Percentiles rank a stretch among this genome's conserved stretches.
Evolutionary conservation across 2,888 invertebrate genomes (phyloP).

Genomic region (Drosophila colorata): DNA sequence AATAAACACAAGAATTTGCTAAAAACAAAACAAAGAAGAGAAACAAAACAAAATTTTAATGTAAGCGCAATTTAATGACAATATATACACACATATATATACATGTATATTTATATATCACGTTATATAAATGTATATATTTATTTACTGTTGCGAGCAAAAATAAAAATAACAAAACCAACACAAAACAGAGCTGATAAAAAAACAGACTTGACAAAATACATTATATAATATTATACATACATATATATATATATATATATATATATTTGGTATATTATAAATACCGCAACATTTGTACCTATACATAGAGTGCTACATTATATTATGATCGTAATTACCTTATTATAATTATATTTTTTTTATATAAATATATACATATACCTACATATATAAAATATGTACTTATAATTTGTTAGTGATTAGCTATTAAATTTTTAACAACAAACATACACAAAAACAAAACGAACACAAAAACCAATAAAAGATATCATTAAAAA

Average conservation of each 20-base stretch:
- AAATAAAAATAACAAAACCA: background rate
- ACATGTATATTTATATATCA: slow-evolving; percentile 11
- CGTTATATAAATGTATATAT: slow-evolving; percentile 16
- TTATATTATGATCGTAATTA: slow-evolving; percentile 26
- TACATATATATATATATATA: slow-evolving; percentile 26
- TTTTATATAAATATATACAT: slow-evolving; percentile 3
- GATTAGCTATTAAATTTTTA: slow-evolving; percentile 40
- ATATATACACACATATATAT: slow-evolving; percentile 40
- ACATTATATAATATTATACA: slow-evolving; percentile 41
- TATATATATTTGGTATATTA: slow-evolving; percentile 33
- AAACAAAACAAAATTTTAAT: slow-evolving; percentile 19
- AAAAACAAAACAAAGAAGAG: slow-evolving; percentile 4
- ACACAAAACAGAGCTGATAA: slow-evolving; percentile 44
- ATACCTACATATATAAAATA: slow-evolving; percentile 2
- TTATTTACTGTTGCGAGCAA: slow-evolving; percentile 41
- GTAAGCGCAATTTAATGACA: slow-evolving; percentile 57
- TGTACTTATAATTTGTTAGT: slow-evolving; percentile 49
- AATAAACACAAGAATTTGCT: slow-evolving; percentile 51
- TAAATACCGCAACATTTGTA: slow-evolving; percentile 40
- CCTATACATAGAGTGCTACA: slow-evolving; percentile 24
- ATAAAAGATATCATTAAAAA: slow-evolving; percentile 21
- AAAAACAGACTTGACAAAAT: slow-evolving; percentile 65
- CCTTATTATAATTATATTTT: background rate
- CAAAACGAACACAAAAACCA: slow-evolving; percentile 12
- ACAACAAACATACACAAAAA: slow-evolving; percentile 26